Base-by-base conservation (phyloP, 1,140 invertebrate genomes). In the Panagrolaimus sp. region DNA sequence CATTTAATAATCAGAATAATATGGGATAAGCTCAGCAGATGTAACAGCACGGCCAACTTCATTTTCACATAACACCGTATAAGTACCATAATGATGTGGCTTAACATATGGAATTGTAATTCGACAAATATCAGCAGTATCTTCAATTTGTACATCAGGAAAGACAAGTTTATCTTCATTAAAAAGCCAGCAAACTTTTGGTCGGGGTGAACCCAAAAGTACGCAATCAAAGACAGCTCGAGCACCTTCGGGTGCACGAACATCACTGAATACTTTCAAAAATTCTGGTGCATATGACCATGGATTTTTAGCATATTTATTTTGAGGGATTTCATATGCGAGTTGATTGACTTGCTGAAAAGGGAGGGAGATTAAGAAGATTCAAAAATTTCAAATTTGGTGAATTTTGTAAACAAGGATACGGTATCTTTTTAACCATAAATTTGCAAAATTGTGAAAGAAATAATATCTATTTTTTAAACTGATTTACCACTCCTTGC, bases 101-200 rank as follows among this genome's bases (percentile, higher is more conserved):
- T 71, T 69, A 25, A 82, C 80, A 53, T 71, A 69, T 16, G 80
- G 75, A 63, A 81, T 82, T 14, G 76, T 73, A 9, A 81, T 63
- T 42, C 74, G 76, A 48, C 76, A 82, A 1, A 81, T 63, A 42
- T 81, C 80, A 45, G 79, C 69, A 20, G 80, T 82, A 57, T 82
- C 80, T 69, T 82, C 80, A 27, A 82, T 68, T 7, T 64, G 48
- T 20, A 82, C 72, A 47, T 82, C 80, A 9, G 75, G 81, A 67
- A 82, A 83, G 14, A 43, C 44, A 65, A 82, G 20, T 64, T 82
- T 81, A 27, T 82, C 81, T 57, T 81, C 81, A 66, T 82, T 82
- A 66, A 82, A 82, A 9, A 82, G 70, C 80, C 80, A 82, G 66
- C 78, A 82, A 25, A 81, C 79, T 78, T 78, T 72, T 20, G 80